Conservation (phyloP, 2,797 vertebrate genomes). For the Pseudochirops cupreus region DNA sequence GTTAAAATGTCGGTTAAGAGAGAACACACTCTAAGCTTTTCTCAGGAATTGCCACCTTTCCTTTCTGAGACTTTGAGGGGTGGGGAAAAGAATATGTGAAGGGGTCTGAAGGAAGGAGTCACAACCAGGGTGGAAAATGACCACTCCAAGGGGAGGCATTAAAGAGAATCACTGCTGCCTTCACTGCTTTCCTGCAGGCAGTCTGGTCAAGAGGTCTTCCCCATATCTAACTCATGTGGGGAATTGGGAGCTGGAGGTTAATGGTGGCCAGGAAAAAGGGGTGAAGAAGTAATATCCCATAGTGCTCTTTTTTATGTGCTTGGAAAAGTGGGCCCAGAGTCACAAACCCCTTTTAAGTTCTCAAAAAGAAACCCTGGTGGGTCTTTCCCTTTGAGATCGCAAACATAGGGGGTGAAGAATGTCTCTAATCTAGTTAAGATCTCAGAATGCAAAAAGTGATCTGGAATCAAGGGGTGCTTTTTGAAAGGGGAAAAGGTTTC, state of each 20-base stretch:
- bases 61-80: background rate
- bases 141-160: background rate
- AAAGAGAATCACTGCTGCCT: background rate
- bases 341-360: background rate
- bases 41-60: background rate
- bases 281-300: background rate
- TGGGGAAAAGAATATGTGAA: background rate
- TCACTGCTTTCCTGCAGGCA: background rate
- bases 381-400: background rate
- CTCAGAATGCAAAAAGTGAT: background rate
- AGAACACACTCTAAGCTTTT: background rate
- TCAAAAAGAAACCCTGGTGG: background rate
- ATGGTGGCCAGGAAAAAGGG: background rate
- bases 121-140: background rate
- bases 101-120: background rate
- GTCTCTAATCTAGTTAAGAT: background rate
- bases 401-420: background rate
- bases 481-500: constrained; percentile 1
- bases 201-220: background rate
- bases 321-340: background rate
- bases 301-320: background rate
- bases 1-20: background rate
- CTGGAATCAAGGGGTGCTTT: background rate
- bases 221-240: background rate
- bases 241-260: background rate